Base-by-base conservation (phyloP, 2,888 invertebrate genomes). In the Clanis bilineata region DNA sequence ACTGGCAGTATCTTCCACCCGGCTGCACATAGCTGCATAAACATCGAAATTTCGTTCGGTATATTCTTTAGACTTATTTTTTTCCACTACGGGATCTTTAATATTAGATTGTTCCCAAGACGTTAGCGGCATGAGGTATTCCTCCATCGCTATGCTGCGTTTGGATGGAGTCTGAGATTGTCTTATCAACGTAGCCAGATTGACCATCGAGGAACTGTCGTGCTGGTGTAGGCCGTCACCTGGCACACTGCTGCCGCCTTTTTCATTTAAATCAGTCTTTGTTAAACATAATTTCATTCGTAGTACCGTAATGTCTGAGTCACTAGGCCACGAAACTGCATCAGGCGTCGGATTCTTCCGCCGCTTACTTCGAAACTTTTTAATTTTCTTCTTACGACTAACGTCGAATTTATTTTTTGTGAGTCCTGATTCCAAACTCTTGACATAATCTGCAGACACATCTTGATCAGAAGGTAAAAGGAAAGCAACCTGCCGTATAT, bases 281-380 rank as follows among this genome's bases (percentile, higher is more conserved):
- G 77, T 79, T 68, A 78, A 72, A 67, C 68, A 83, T 60, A 80
- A 76, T 71, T 93, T 92, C 79, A 94, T 92, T 70, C 93, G 79
- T 7, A 94, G 83, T 3, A 94, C 91, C 0, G 94, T 94, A 59
- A 94, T 90, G 73, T 94, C 94, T 0, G 94, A 94, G 76, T 94
- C 94, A 56, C 94, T 94, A 0, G 93, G 92, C 87, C 93, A 93
- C 12, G 93, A 88, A 57, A 86, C 67, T 6, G 82, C 80, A 58
- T 91, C 90, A 1, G 83, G 74, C 6, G 80, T 56, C 41, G 78
- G 80, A 64, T 75, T 80, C 62, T 79, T 83, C 21, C 70, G 74
- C 3, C 80, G 78, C 64, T 81, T 83, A 1, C 68, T 67, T 15
- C 77, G 74, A 21, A 70, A 59, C 64, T 82, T 86, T 62, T 83